phyloP scores from a whole-genome alignment of 2,797 vertebrate genomes.

The Coccyzus lansbergi region DNA sequence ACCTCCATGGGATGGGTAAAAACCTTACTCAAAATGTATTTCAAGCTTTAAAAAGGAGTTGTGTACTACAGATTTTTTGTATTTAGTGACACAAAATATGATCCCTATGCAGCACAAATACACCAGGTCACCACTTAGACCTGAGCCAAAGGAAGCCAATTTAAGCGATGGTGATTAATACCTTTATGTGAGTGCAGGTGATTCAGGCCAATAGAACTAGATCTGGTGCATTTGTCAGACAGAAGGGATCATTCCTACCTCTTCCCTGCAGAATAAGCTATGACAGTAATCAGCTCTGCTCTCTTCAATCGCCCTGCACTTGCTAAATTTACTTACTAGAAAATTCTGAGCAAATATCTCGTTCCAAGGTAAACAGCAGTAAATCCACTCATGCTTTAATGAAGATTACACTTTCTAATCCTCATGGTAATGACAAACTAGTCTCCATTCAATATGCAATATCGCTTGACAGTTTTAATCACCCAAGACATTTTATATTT shows the following conservation, averaged over 20 bases:
- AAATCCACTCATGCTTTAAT: constrained; percentile 48
- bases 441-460: neutral
- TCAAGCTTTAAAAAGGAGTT: neutral
- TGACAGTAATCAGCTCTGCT: neutral
- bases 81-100: neutral
- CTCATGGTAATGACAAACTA: constrained; percentile 25
- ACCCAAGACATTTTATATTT: neutral
- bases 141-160: neutral
- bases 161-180: neutral
- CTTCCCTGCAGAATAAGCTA: neutral
- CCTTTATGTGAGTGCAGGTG: neutral
- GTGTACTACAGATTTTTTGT: neutral
- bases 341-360: constrained; percentile 3
- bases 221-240: neutral
- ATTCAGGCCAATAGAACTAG: neutral
- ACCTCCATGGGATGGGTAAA: neutral
- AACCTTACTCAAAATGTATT: neutral
- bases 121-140: neutral
- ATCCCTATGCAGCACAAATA: neutral
- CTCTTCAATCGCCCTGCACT: neutral
- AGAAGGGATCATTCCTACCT: neutral
- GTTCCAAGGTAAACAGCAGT: neutral
- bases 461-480: constrained; percentile 21
- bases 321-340: constrained; percentile 31
- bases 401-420: constrained; percentile 29